Evolutionary conservation across 2,113 vertebrate genomes (phyloP).

Genomic region (Echinops telfairi): DNA sequence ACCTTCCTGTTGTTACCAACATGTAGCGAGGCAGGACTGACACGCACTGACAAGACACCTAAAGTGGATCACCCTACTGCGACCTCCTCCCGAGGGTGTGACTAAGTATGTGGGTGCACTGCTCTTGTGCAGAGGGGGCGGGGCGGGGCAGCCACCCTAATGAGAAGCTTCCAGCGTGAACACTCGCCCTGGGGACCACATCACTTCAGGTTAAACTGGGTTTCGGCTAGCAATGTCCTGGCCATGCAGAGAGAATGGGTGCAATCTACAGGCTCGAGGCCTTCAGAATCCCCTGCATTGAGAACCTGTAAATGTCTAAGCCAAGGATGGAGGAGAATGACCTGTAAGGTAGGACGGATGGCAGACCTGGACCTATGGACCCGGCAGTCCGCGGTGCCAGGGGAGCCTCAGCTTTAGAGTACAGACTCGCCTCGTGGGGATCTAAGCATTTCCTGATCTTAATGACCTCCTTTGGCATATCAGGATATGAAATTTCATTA

Average conservation of each 20-base stretch:
- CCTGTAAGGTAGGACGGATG: not conserved
- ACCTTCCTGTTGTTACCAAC: not conserved
- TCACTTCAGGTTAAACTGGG: not conserved
- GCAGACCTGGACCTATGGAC: not conserved
- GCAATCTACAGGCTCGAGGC: not conserved
- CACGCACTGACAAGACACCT: conserved; percentile 44
- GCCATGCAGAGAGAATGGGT: conserved; percentile 28
- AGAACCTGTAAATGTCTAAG: not conserved
- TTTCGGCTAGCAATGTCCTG: conserved; percentile 9
- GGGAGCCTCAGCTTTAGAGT: not conserved
- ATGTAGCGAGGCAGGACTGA: conserved; percentile 17
- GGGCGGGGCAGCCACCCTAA: not conserved
- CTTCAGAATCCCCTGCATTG: not conserved
- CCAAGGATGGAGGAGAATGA: not conserved
- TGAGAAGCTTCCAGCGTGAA: not conserved
- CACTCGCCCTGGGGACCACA: not conserved
- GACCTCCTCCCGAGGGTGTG: not conserved
- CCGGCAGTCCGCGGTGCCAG: not conserved
- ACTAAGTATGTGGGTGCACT: not conserved
- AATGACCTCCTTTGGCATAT: not conserved
- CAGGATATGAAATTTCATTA: not conserved
- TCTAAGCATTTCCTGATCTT: not conserved
- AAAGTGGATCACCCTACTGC: conserved; percentile 38
- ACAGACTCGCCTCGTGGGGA: not conserved
- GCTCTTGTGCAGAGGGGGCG: not conserved